phyloP scores from a whole-genome alignment of 2,888 invertebrate genomes.

The Gymnocheta viridis region DNA sequence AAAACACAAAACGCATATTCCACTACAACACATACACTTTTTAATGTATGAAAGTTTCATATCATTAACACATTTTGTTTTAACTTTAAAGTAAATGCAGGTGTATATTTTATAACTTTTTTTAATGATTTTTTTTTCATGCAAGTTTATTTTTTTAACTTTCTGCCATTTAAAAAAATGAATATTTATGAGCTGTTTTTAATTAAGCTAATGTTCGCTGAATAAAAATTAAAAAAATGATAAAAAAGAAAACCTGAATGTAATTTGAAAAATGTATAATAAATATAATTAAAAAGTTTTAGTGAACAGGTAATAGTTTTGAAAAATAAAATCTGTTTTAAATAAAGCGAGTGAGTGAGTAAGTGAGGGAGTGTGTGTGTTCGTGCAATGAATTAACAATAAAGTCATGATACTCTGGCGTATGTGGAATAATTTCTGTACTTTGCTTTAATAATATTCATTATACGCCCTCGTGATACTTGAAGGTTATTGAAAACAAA shows the following conservation, averaged over 20 bases:
- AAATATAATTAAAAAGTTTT: constrained; percentile 47
- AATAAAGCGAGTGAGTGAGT: neutral
- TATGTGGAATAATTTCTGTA: neutral
- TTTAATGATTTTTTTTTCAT: neutral
- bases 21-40: neutral
- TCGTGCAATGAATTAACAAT: neutral
- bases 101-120: constrained; percentile 1
- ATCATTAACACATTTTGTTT: constrained; percentile 51
- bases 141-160: constrained; percentile 44
- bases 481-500: no score
- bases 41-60: constrained; percentile 29
- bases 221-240: constrained; percentile 14
- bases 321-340: neutral
- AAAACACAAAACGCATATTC: neutral
- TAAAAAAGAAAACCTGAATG: neutral
- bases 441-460: neutral
- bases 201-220: constrained; percentile 62
- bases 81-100: constrained; percentile 41
- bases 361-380: no score
- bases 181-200: constrained; percentile 65
- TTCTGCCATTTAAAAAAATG: constrained; percentile 43
- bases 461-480: neutral
- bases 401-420: neutral
- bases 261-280: constrained; percentile 29
- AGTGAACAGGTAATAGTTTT: constrained; percentile 19